Conservation (phyloP, 2,888 invertebrate genomes). For the Nowickia ferox region DNA sequence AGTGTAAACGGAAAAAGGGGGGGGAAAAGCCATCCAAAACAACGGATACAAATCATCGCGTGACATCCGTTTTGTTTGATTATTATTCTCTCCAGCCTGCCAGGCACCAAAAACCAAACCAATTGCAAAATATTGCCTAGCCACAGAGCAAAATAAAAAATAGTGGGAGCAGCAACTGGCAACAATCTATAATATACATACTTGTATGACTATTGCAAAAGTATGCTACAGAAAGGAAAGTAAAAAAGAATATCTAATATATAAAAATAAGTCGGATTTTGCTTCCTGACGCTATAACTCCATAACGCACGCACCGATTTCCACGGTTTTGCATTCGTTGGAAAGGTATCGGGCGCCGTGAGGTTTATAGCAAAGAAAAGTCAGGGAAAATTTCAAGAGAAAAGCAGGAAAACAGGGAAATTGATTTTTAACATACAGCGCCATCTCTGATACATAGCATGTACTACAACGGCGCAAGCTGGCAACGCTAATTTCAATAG, state of each 20-base stretch:
- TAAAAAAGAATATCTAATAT: constrained; percentile 53
- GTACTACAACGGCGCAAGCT: too few relatives aligned
- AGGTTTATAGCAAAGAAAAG: too few relatives aligned
- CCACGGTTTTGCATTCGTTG: too few relatives aligned
- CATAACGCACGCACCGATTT: too few relatives aligned
- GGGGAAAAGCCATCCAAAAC: constrained; percentile 20
- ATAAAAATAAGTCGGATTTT: constrained; percentile 39
- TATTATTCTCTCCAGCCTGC: background rate
- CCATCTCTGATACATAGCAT: too few relatives aligned
- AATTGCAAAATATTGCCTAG: background rate
- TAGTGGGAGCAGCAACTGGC: background rate
- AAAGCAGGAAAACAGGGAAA: too few relatives aligned
- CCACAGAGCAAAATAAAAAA: background rate
- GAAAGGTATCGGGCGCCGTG: too few relatives aligned
- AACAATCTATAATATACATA: too few relatives aligned
- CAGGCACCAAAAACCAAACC: background rate
- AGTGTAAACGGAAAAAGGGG: constrained; percentile 9
- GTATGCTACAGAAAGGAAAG: constrained; percentile 29
- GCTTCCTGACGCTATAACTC: too few relatives aligned
- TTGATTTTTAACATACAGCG: too few relatives aligned
- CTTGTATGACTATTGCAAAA: constrained; percentile 56
- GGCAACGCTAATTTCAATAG: too few relatives aligned
- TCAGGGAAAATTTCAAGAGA: too few relatives aligned
- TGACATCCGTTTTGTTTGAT: constrained; percentile 67
- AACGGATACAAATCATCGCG: constrained; percentile 69